Evolutionary conservation across 2,113 vertebrate genomes (phyloP), one percentile per base, ranked within the genome.

Genomic region (Phyllostomus discolor): DNA sequence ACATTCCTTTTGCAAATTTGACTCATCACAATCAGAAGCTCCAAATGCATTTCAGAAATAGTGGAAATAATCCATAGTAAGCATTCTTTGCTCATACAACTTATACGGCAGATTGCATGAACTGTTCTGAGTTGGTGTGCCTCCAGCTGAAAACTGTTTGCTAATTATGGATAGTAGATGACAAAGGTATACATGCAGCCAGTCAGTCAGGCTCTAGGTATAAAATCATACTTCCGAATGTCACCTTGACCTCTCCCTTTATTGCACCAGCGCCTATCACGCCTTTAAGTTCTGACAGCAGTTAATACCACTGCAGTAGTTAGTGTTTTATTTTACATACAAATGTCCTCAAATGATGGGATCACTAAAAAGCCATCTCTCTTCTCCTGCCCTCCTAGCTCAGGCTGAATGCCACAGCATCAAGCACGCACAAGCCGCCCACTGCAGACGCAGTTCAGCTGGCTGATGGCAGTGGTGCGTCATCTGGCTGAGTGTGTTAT

Each of bases 361-460:
- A 62, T 20, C 31, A 9, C 22, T 57, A 8, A 2, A 31, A 54
- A 54, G 41, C 3, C 2, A 22, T 7, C 38, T 69, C 28, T 86
- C 4, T 17, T 52, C 4, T 33, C 2, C 1, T 2, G 31, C 10
- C 33, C 0, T 4, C 14, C 14, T 17, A 43, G 35, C 19, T 35
- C 38, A 73, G n/a, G 10, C 19, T 1, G 67, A 88, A 76, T 1
- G 2, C 4, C 11, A 46, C 7, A 22, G 14, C 15, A 3, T 33
- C 8, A 15, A 26, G 8, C 59, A 48, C 59, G 9, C 5, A 1
- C 31, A 9, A n/a, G n/a, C 66, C 1, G 28, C 62, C 62, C 62
- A 31, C 62, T 64, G 62, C 62, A 64, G 24, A 64, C 4, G 8
- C 62, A 31, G 8, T 4, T 4, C 15, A 43, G 43, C 2, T 31